Base-by-base conservation (phyloP, 2,888 invertebrate genomes). In the Megastigmus dorsalis region DNA sequence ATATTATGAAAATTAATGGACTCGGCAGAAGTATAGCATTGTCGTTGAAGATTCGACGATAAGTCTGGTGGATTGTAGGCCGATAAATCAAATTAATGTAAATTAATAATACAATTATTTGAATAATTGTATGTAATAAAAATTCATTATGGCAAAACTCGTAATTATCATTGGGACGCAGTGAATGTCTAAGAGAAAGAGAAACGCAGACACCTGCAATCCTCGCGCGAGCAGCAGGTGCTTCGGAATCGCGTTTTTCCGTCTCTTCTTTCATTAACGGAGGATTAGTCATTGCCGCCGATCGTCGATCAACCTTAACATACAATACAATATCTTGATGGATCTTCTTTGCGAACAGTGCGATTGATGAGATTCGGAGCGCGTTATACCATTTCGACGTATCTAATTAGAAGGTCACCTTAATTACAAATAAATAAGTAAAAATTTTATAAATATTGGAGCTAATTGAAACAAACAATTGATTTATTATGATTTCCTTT, bases 241-340 rank as follows among this genome's bases (percentile, higher is more conserved):
- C 68, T 73, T 48, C 23, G 26, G 23, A 41, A 33, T 59, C 78
- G 68, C 54, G 73, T 77, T 82, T 81, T 82, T 82, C 79, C 55
- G 67, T 13, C 67, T 72, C 52, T 55, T 72, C 73, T 69, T 75
- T 76, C 79, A 77, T 74, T 82, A 83, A 82, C 80, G 81, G 82
- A 80, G 83, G 84, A 85, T 86, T 85, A 85, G 82, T 83, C 81
- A 81, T 76, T 77, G 79, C 68, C 73, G 79, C 68, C 73, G 80
- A 82, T 84, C 84, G 82, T 85, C 85, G 83, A 85, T 84, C 84
- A 85, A 82, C 79, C 52, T 72, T 74, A 66, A 74, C 50, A 33
- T 55, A 66, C 60, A 60, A 41, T 65, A 45, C 69, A 66, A 71
- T n/a, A n/a, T 66, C 55, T 65, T 73, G 70, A 75, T 10, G 43